phyloP scores from a whole-genome alignment of 2,888 invertebrate genomes.

The Magallana nippona region DNA sequence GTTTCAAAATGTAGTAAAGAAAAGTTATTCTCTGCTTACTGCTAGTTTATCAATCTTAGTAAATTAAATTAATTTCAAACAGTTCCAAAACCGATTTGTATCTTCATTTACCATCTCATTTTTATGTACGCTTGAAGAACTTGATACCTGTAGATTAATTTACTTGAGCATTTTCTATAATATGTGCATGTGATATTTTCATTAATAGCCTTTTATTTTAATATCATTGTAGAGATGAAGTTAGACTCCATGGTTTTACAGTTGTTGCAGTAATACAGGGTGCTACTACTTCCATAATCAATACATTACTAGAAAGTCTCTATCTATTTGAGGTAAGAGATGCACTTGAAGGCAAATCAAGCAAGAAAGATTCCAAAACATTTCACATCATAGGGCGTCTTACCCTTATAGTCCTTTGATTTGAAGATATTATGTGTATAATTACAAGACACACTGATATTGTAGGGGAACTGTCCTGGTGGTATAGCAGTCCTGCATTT shows the following conservation, averaged over 20 bases:
- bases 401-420: too few species aligned
- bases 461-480: conserved; percentile 74
- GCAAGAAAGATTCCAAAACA: not conserved
- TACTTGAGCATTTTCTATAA: not conserved
- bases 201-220: not conserved
- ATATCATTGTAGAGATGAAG: conserved; percentile 59
- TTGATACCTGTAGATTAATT: too few species aligned
- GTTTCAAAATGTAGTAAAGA: too few species aligned
- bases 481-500: conserved; percentile 74
- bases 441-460: conserved; percentile 8
- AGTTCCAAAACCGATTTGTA: too few species aligned
- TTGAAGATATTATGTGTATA: too few species aligned
- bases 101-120: too few species aligned
- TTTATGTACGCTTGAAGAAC: too few species aligned
- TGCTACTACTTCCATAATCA: conserved; percentile 74
- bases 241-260: conserved; percentile 66
- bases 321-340: conserved; percentile 76
- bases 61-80: too few species aligned
- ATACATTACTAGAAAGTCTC: conserved; percentile 77
- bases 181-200: not conserved
- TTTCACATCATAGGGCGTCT: too few species aligned
- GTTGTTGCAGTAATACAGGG: conserved; percentile 76
- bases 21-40: too few species aligned
- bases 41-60: too few species aligned
- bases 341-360: too few species aligned